Base-by-base conservation (phyloP, 2,797 vertebrate species). In the Phyllotis vaccarum region DNA sequence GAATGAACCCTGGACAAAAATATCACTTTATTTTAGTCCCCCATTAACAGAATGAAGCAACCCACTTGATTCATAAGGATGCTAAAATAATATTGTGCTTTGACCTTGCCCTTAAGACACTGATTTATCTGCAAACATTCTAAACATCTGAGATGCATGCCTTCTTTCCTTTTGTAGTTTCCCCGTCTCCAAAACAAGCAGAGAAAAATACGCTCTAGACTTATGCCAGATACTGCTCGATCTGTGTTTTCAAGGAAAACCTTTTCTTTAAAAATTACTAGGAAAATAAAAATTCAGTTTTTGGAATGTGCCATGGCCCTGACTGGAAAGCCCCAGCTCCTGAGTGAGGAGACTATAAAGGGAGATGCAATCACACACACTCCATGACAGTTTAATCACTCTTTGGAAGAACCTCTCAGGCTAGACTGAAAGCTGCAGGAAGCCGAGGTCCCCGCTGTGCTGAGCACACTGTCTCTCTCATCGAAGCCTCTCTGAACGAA, bases 131-230 rank as follows among this genome's bases (percentile, higher is more conserved):
- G 29, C 37, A 82, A 74, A 64, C 14, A 19, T 82, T 94, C 43
- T 46, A 86, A 78, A 75, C 5, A 95, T 83, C 68, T 86, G 89
- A 14, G 24, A 86, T 89, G 29, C 58, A 19, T 83, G 12, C 86
- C 91, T 87, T 90, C 29, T 80, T 56, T 34, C 60, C 34, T 37
- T 52, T 75, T 24, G 8, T n/a, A 27, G 31, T 82, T 82, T 89
- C 29, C 62, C 12, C 62, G 7, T 83, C 6, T 22, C 13, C 5
- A 81, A 93, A 90, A 64, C 37, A 93, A 74, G 13, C 37, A 58
- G 89, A 90, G 58, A 46, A 75, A 8, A 95, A 60, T 86, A 54
- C n/a, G 49, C 81, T 91, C 72, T 90, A 79, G 75, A 92, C 97
- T 95, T 89, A 80, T 82, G 40, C 94, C 66, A 49, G 60, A 83